Conservation (phyloP, 2,113 vertebrate species). For the Haemorhous mexicanus region DNA sequence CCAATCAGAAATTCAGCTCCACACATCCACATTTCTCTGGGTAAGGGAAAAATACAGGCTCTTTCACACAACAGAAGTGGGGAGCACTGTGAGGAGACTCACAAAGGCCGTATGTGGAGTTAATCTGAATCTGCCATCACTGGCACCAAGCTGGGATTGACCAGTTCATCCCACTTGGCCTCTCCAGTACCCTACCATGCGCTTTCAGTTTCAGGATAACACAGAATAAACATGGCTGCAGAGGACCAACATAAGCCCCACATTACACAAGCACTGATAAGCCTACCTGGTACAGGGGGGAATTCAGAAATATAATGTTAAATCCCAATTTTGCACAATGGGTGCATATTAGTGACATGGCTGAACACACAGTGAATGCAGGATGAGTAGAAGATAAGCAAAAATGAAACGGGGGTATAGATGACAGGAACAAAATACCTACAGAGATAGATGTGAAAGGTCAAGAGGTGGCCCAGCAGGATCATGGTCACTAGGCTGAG, state of each 20-base stretch:
- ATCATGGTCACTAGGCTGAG: conserved; percentile 81
- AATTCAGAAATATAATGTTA: neutral
- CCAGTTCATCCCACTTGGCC: neutral
- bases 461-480: conserved; percentile 87
- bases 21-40: neutral
- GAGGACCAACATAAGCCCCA: neutral
- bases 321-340: neutral
- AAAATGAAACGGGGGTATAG: neutral
- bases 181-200: neutral
- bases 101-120: fast-evolving
- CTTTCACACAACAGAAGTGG: neutral
- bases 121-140: fast-evolving
- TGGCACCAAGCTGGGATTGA: neutral
- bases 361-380: neutral
- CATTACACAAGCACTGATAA: neutral
- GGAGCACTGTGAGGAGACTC: neutral
- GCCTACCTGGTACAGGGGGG: neutral
- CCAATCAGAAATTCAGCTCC: neutral
- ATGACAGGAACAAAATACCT: conserved; percentile 52
- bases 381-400: neutral
- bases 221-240: neutral
- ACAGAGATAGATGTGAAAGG: conserved; percentile 97
- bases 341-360: fast-evolving
- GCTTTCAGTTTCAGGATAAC: neutral
- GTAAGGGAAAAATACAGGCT: neutral